phyloP scores from a whole-genome alignment of 2,113 vertebrate species.

The Chaenocephalus aceratus region DNA sequence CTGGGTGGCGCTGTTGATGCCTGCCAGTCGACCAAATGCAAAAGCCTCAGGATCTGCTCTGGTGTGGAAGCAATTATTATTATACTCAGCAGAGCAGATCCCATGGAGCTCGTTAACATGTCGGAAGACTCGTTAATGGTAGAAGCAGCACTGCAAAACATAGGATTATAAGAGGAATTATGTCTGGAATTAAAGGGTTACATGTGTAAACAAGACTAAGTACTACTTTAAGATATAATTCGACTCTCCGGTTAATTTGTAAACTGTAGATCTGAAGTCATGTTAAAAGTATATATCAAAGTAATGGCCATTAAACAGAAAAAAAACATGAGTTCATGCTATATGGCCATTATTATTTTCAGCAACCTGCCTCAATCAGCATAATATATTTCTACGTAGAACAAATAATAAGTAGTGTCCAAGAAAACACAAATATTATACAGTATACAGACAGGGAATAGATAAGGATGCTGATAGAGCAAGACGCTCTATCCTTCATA shows the following conservation, averaged over 20 bases:
- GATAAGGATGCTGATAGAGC: not conserved
- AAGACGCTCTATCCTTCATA: no score
- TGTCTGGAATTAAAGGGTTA: not conserved
- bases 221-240: not conserved
- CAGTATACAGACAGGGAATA: not conserved
- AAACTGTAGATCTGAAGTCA: not conserved
- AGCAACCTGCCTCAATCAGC: not conserved
- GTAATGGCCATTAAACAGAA: not conserved
- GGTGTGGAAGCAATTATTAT: slow-evolving; percentile 62
- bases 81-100: slow-evolving; percentile 37
- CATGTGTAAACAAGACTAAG: not conserved
- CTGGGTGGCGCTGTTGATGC: slow-evolving; percentile 31
- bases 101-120: slow-evolving; percentile 60
- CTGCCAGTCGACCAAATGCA: slow-evolving; percentile 46
- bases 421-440: not conserved
- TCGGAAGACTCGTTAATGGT: slow-evolving; percentile 20
- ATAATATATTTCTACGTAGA: not conserved
- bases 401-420: not conserved
- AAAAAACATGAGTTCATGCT: not conserved
- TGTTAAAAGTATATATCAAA: not conserved
- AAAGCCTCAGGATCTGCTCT: slow-evolving; percentile 42
- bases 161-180: slow-evolving; percentile 4
- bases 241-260: not conserved
- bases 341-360: not conserved
- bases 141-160: slow-evolving; percentile 24